Evolutionary conservation across 2,797 vertebrate genomes (phyloP).

Genomic region (Cyclura pinguis): DNA sequence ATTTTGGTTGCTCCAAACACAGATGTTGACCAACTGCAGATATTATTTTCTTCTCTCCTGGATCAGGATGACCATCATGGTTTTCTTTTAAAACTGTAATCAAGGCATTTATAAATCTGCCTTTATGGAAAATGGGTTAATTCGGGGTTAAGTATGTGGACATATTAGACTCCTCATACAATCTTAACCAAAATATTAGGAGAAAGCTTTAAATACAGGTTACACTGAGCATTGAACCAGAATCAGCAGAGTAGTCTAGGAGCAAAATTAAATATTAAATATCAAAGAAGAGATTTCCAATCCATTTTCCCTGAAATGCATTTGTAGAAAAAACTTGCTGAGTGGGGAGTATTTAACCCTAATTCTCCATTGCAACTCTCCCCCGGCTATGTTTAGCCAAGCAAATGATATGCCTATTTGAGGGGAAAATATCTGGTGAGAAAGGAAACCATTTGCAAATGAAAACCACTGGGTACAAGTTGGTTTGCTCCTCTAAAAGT

Average conservation of each 20-base stretch:
- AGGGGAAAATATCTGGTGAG: too few relatives aligned
- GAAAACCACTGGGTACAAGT: not conserved
- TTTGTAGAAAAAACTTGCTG: not conserved
- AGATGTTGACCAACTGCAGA: not conserved
- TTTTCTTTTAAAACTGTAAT: not conserved
- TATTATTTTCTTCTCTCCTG: not conserved
- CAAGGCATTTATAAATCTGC: not conserved
- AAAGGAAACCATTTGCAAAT: not conserved
- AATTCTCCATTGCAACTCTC: not conserved
- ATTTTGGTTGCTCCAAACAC: not conserved
- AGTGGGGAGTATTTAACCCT: not conserved
- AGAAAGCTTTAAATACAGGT: not conserved
- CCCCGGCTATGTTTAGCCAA: not conserved
- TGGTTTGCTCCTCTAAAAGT: fast-evolving
- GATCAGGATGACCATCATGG: not conserved
- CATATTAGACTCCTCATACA: not conserved
- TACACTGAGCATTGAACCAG: not conserved
- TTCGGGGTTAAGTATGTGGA: not conserved
- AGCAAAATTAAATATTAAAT: slow-evolving; percentile 1
- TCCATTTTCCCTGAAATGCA: not conserved
- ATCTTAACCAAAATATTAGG: too few relatives aligned
- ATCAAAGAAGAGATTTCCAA: not conserved
- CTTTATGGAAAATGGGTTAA: not conserved
- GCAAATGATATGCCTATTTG: not conserved
- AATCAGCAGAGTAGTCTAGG: not conserved